Percentiles rank a stretch among this genome's conserved stretches.
Conservation (phyloP, 2,888 invertebrate species). For the Xestia sexstrigata region DNA sequence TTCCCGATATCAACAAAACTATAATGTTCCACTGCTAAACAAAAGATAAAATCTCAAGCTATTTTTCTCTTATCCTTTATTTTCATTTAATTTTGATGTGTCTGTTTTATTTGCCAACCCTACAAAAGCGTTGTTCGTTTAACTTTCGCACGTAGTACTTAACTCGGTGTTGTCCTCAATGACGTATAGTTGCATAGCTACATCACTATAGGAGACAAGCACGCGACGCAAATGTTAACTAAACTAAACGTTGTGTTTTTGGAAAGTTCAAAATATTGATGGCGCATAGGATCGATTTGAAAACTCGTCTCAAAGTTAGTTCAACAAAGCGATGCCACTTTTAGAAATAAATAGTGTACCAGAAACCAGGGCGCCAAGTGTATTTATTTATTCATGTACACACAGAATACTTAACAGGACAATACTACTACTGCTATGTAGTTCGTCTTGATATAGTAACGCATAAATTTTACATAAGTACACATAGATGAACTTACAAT, state of each 20-base stretch:
- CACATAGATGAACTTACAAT: too few species aligned
- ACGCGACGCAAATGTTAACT: slow-evolving; percentile 8
- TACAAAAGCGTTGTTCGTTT: slow-evolving; percentile 42
- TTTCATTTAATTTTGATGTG: background rate
- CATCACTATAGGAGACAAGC: slow-evolving; percentile 16
- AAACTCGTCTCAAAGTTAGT: background rate
- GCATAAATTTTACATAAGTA: too few species aligned
- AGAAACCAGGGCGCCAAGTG: too few species aligned
- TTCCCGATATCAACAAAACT: background rate
- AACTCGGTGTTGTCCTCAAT: slow-evolving; percentile 35
- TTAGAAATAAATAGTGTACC: too few species aligned
- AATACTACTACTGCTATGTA: too few species aligned
- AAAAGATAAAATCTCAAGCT: background rate
- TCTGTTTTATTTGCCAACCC: slow-evolving; percentile 37
- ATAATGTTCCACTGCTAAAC: background rate
- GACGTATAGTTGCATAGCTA: slow-evolving; percentile 31
- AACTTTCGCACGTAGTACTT: slow-evolving; percentile 53
- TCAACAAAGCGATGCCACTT: too few species aligned
- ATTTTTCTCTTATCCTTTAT: background rate
- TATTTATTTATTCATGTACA: too few species aligned
- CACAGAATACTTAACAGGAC: too few species aligned
- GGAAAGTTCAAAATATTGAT: background rate
- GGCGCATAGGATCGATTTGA: background rate
- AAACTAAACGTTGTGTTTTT: background rate
- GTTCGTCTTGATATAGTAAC: too few species aligned